These are phyloP conservation scores for Mohoua ochrocephala DNA, from an alignment of 2,113 vertebrate genomes.

Conservation along the genomic window DNA sequence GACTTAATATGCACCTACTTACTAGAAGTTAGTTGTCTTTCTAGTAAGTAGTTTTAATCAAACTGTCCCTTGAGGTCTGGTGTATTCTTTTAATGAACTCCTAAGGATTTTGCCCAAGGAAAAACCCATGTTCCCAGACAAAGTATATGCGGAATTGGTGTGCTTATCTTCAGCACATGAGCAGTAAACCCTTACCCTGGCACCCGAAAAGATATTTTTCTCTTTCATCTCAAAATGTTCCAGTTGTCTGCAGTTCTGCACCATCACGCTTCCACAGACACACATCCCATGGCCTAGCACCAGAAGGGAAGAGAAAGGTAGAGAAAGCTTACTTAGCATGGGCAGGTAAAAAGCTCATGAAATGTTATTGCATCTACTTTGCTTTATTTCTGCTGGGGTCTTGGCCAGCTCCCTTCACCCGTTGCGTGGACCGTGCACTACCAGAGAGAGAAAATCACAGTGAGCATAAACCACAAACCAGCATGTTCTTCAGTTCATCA, in stretches of 20 bases:
- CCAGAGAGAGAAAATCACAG: not conserved
- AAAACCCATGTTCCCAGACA: not conserved
- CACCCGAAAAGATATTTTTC: not conserved
- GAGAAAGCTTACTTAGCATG: not conserved
- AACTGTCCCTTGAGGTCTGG: not conserved
- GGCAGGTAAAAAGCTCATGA: not conserved
- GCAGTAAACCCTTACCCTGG: not conserved
- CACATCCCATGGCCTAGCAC: not conserved
- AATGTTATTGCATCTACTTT: not conserved
- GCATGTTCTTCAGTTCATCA: not conserved
- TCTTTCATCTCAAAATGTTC: not conserved
- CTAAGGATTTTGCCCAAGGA: not conserved
- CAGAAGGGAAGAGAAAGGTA: not conserved
- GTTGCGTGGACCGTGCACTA: no score
- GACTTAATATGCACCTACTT: not conserved
- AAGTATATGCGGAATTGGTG: not conserved
- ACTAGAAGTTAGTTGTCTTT: not conserved
- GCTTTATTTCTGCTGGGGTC: not conserved
- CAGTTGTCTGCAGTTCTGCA: not conserved
- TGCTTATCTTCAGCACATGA: not conserved
- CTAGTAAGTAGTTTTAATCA: not conserved
- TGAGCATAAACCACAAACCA: not conserved
- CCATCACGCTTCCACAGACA: rapidly evolving
- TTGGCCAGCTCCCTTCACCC: not conserved
- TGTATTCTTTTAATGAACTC: not conserved